Conservation (phyloP, 1,140 invertebrate species). For the Rhyzopertha dominica region DNA sequence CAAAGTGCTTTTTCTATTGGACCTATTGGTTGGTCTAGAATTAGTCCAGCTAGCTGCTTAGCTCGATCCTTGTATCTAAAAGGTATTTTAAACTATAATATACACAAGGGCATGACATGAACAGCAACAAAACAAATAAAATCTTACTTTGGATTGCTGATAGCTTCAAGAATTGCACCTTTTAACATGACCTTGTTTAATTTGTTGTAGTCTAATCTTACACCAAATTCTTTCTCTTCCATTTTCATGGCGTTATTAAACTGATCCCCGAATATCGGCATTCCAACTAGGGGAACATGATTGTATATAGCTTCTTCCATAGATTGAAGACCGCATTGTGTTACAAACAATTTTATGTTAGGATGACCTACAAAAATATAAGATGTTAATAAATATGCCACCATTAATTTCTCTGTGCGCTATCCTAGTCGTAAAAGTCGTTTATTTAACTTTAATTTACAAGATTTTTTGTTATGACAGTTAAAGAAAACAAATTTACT, state of each 20-base stretch:
- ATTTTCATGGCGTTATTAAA: constrained; percentile 14
- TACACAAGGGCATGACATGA: too few species aligned
- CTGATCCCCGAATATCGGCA: constrained; percentile 49
- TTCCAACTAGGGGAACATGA: constrained; percentile 50
- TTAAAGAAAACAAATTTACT: too few species aligned
- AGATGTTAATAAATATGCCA: too few species aligned
- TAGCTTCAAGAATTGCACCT: background rate
- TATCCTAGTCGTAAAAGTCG: too few species aligned
- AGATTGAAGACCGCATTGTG: too few species aligned
- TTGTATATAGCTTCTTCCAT: constrained; percentile 50
- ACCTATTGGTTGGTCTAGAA: constrained; percentile 39
- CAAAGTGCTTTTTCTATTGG: constrained; percentile 43
- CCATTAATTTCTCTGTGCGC: too few species aligned
- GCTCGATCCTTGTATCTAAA: background rate
- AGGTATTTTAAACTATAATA: too few species aligned
- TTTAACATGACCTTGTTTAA: constrained; percentile 2
- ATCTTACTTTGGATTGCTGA: constrained; percentile 6
- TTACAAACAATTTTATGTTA: constrained; percentile 48
- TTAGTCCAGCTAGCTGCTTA: background rate
- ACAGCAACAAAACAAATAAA: too few species aligned
- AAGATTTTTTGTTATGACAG: too few species aligned
- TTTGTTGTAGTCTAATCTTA: background rate
- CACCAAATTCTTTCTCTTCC: background rate
- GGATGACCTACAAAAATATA: constrained; percentile 42
- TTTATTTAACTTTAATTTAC: too few species aligned